phyloP scores from a whole-genome alignment of 2,888 invertebrate species.

The Meganola albula region DNA sequence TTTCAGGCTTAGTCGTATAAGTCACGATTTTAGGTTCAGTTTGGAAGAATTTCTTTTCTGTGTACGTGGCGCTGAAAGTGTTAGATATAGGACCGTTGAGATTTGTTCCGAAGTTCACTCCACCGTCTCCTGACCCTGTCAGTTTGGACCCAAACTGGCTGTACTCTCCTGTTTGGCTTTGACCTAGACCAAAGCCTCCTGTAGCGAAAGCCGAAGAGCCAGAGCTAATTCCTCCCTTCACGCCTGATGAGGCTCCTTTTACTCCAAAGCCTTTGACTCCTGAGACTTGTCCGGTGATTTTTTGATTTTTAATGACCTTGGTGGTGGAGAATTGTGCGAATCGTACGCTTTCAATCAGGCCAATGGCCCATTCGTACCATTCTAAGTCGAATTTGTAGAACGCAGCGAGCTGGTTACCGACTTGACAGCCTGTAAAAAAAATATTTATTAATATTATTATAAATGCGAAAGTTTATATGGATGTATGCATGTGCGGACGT shows the following conservation, averaged over 20 bases:
- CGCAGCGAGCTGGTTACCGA: slow-evolving; percentile 73
- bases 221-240: slow-evolving; percentile 16
- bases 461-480: too few species aligned
- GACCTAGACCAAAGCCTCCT: slow-evolving; percentile 16
- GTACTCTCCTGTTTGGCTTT: slow-evolving; percentile 29
- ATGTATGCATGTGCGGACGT: too few species aligned
- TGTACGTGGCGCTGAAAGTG: slow-evolving; percentile 51
- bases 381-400: slow-evolving; percentile 80
- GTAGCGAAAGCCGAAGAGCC: slow-evolving; percentile 9
- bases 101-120: slow-evolving; percentile 35
- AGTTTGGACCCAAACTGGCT: slow-evolving; percentile 35
- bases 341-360: slow-evolving; percentile 55
- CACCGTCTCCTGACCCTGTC: slow-evolving; percentile 28
- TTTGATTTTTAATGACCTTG: slow-evolving; percentile 35
- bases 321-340: slow-evolving; percentile 51
- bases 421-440: slow-evolving; percentile 64
- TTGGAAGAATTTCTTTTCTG: slow-evolving; percentile 60
- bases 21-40: slow-evolving; percentile 49
- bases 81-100: slow-evolving; percentile 54
- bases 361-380: slow-evolving; percentile 76
- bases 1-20: slow-evolving; percentile 45
- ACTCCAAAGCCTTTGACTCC: slow-evolving; percentile 24
- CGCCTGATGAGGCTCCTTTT: slow-evolving; percentile 23
- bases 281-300: slow-evolving; percentile 34
- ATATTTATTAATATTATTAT: too few species aligned